These are phyloP conservation scores for Buphagus erythrorhynchus DNA, from an alignment of 2,797 vertebrate species.

Conservation along the genomic window DNA sequence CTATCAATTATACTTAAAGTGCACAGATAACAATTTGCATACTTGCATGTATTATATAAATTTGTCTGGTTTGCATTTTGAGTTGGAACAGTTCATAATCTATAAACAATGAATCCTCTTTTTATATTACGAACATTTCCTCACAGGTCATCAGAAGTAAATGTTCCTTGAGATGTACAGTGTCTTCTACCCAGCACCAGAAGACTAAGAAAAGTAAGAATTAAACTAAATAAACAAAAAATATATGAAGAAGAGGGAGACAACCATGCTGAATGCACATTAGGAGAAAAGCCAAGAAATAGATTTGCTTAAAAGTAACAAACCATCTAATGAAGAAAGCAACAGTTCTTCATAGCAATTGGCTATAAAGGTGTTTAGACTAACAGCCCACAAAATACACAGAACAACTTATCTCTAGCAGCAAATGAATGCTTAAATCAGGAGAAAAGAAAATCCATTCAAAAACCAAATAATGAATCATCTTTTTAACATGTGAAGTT, in stretches of 20 bases:
- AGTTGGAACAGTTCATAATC: neutral
- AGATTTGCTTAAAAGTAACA: neutral
- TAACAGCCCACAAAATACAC: neutral
- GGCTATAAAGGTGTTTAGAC: neutral
- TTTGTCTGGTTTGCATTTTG: neutral
- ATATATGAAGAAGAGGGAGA: neutral
- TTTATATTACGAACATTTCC: neutral
- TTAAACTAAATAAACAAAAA: neutral
- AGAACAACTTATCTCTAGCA: neutral
- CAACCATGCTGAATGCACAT: neutral
- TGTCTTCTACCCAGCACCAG: neutral
- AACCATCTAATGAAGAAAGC: neutral
- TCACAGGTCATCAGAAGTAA: neutral
- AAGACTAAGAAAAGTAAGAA: neutral
- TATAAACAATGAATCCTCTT: neutral
- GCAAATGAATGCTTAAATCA: neutral
- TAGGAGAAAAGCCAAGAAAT: neutral
- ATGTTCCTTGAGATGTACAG: neutral
- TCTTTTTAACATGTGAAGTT: neutral
- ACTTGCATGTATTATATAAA: neutral
- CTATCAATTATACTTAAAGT: neutral
- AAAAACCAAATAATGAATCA: neutral
- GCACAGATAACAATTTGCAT: neutral
- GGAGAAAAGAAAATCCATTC: neutral
- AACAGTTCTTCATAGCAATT: neutral